These are phyloP conservation scores for Varecia variegata DNA, from an alignment of 2,797 vertebrate species.

Conservation along the genomic window DNA sequence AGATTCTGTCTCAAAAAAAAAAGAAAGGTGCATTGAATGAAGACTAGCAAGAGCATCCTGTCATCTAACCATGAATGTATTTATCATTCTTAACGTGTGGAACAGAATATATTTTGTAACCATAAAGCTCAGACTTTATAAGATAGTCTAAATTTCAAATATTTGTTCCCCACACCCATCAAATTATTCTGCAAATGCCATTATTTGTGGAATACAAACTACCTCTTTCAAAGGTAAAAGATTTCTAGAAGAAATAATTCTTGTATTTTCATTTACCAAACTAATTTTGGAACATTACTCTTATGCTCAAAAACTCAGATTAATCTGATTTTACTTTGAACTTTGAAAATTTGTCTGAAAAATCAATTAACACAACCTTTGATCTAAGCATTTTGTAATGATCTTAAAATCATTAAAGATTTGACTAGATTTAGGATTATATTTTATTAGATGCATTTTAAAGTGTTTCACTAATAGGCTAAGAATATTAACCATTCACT, in stretches of 20 bases:
- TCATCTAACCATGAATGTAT: not conserved
- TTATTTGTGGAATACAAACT: constrained; percentile 1
- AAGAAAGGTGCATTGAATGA: not conserved
- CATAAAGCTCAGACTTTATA: not conserved
- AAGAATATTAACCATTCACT: not conserved
- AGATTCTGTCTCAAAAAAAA: too few relatives aligned
- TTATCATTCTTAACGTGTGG: not conserved
- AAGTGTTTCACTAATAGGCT: not conserved
- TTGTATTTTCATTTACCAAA: constrained; percentile 11
- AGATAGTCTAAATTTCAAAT: constrained; percentile 33
- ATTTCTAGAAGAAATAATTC: not conserved
- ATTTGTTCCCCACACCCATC: not conserved
- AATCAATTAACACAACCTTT: constrained; percentile 13
- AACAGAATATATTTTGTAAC: not conserved
- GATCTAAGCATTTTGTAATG: constrained; percentile 33
- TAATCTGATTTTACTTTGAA: constrained; percentile 34
- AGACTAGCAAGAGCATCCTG: not conserved
- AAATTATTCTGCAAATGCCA: constrained; percentile 28
- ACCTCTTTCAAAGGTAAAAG: not conserved
- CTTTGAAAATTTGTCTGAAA: constrained; percentile 53
- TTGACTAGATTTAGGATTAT: not conserved
- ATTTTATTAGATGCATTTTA: constrained; percentile 19
- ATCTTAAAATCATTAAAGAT: constrained; percentile 21
- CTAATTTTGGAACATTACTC: constrained; percentile 45
- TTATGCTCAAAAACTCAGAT: constrained; percentile 23